These are phyloP conservation scores for Tenebrosternarchus preto DNA, from an alignment of 2,113 vertebrate species.

Conservation along the genomic window DNA sequence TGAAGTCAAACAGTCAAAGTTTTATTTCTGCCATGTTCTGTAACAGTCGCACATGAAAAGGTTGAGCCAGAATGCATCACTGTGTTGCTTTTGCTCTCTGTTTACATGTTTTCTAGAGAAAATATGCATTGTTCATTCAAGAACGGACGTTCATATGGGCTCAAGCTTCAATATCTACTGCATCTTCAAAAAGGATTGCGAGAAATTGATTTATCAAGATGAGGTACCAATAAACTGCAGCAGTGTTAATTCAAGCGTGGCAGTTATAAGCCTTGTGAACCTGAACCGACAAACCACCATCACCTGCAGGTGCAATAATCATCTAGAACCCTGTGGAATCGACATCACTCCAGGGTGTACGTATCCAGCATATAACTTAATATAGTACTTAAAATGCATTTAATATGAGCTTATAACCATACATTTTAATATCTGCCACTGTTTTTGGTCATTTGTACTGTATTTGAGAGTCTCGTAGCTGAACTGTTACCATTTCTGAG, in stretches of 20 bases:
- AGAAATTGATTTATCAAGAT: conserved; percentile 9
- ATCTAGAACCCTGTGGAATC: conserved; percentile 67
- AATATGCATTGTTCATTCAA: conserved; percentile 63
- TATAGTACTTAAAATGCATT: conserved; percentile 7
- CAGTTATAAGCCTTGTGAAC: conserved; percentile 60
- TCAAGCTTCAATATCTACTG: conserved; percentile 68
- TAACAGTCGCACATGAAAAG: background rate
- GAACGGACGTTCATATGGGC: conserved; percentile 57
- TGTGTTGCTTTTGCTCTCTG: background rate
- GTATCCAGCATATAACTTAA: conserved; percentile 42
- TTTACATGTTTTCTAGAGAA: conserved; percentile 28
- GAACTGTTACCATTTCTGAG: background rate
- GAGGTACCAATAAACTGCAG: background rate
- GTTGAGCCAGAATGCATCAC: background rate
- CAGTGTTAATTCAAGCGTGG: background rate
- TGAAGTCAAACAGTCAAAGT: background rate
- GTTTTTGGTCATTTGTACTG: background rate
- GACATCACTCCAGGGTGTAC: conserved; percentile 73
- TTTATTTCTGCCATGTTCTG: background rate
- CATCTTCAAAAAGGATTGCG: conserved; percentile 57
- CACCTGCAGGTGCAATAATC: conserved; percentile 59
- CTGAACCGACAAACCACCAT: conserved; percentile 60
- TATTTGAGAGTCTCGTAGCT: background rate
- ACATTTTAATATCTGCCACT: too few species aligned
- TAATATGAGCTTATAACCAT: background rate